phyloP scores from a whole-genome alignment of 1,140 invertebrate genomes.

The Hydropsyche tenuis region DNA sequence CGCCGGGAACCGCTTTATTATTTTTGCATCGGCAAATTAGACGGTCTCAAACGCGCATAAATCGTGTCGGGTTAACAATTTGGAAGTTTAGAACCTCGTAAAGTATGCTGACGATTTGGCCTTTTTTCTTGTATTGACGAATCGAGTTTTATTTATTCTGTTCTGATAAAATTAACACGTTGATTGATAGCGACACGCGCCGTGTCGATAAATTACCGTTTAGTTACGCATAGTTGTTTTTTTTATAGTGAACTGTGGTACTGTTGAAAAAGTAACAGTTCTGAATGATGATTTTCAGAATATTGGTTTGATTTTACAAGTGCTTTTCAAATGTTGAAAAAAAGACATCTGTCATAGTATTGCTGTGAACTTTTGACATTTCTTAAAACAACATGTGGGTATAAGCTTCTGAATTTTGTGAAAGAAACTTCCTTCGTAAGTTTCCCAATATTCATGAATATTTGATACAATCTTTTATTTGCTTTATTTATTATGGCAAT shows the following conservation, averaged over 20 bases:
- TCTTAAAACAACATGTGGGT: slow-evolving; percentile 5
- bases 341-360: slow-evolving; percentile 11
- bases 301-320: too few species aligned
- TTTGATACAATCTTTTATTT: not conserved
- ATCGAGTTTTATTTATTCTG: slow-evolving; percentile 14
- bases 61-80: too few species aligned
- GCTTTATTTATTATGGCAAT: not conserved
- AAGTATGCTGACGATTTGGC: too few species aligned
- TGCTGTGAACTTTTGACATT: slow-evolving; percentile 17
- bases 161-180: slow-evolving; percentile 25
- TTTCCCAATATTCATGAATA: not conserved
- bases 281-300: too few species aligned
- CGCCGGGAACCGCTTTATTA: too few species aligned
- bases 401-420: not conserved
- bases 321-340: not conserved
- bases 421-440: not conserved
- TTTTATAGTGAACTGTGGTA: too few species aligned
- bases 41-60: too few species aligned
- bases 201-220: slow-evolving; percentile 18
- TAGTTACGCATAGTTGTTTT: not conserved
- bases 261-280: too few species aligned
- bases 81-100: too few species aligned
- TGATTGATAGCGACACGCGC: slow-evolving; percentile 15
- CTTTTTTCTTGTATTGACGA: too few species aligned
- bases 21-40: too few species aligned